phyloP scores from a whole-genome alignment of 2,888 invertebrate species.

The Formica aserva region DNA sequence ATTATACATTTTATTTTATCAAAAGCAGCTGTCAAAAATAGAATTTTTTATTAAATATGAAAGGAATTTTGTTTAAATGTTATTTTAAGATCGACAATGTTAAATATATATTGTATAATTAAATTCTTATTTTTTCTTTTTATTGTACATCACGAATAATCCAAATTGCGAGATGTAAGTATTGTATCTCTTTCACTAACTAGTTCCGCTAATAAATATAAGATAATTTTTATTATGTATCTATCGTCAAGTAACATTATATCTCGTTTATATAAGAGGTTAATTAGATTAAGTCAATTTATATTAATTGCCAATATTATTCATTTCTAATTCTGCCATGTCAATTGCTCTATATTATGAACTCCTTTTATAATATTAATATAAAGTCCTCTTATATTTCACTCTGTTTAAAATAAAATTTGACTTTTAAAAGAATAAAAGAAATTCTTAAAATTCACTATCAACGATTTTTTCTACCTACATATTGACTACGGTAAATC shows the following conservation, averaged over 20 bases:
- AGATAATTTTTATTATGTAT: neutral
- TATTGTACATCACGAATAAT: neutral
- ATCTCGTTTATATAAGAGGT: neutral
- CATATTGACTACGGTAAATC: neutral
- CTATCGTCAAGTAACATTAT: neutral
- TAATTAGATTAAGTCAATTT: neutral
- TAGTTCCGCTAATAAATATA: neutral
- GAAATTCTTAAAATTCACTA: constrained; percentile 9
- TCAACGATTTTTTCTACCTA: neutral
- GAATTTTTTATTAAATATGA: neutral
- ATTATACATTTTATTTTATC: constrained; percentile 5
- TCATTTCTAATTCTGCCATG: neutral
- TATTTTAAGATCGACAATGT: neutral
- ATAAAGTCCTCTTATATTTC: neutral
- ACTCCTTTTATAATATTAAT: neutral
- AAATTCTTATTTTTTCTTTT: neutral
- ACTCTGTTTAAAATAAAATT: neutral
- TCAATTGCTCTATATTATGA: neutral
- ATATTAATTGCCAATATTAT: neutral
- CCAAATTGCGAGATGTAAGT: neutral
- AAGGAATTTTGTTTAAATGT: neutral
- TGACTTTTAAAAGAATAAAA: neutral
- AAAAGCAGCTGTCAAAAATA: neutral
- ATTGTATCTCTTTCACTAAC: neutral
- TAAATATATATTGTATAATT: neutral